Evolutionary conservation across 2,113 vertebrate species (phyloP).

Genomic region (Pterocles gutturalis): DNA sequence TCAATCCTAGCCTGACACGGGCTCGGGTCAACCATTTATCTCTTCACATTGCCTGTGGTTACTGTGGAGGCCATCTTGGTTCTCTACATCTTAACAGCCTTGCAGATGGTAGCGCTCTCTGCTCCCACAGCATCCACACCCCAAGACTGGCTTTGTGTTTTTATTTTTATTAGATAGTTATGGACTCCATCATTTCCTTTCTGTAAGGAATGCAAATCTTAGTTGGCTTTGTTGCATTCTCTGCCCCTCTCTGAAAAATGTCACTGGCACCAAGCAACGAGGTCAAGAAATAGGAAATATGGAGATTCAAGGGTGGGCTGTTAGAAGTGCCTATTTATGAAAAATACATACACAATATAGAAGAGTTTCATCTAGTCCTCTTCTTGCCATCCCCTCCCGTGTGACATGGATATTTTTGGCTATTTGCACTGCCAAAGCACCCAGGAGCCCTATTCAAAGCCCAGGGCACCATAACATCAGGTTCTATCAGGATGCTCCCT

Average conservation of each 20-base stretch:
- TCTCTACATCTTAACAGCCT: constrained; percentile 90
- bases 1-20: constrained; percentile 98
- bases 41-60: constrained; percentile 95
- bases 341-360: background rate
- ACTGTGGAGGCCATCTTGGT: constrained; percentile 90
- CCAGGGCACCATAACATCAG: background rate
- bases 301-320: background rate
- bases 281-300: background rate
- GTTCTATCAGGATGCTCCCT: background rate
- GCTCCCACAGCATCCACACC: constrained; percentile 72
- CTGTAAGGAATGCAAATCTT: background rate
- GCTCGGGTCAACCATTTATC: constrained; percentile 99
- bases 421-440: background rate
- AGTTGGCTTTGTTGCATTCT: background rate
- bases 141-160: constrained; percentile 18
- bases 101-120: constrained; percentile 84
- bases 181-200: background rate
- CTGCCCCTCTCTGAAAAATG: background rate
- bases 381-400: background rate
- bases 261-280: background rate
- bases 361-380: background rate
- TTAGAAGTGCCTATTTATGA: background rate
- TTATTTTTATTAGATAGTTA: background rate
- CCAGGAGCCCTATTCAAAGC: background rate
- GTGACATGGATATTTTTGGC: background rate